Evolutionary conservation across 2,888 invertebrate genomes (phyloP).

Genomic region (Cordilura impudica): DNA sequence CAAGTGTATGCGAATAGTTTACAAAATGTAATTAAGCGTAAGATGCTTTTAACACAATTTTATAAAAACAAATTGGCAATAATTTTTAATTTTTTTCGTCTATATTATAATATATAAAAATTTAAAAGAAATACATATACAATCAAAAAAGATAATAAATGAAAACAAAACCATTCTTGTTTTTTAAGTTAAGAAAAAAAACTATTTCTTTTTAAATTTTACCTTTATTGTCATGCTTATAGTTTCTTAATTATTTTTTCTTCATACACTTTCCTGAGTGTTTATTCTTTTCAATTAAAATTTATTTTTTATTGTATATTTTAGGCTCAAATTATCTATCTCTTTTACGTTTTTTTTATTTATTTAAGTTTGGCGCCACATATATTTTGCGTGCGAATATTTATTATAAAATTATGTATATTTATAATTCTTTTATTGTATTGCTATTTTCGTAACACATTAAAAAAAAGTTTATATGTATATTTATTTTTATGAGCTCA

Average conservation of each 20-base stretch:
- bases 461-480: constrained; percentile 12
- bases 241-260: not conserved
- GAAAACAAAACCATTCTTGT: too few relatives aligned
- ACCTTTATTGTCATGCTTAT: too few relatives aligned
- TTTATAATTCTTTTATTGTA: constrained; percentile 19
- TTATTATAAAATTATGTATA: constrained; percentile 53
- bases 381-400: constrained; percentile 56
- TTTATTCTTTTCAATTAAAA: not conserved
- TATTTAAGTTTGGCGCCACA: constrained; percentile 60
- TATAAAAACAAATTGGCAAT: constrained; percentile 13
- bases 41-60: constrained; percentile 56
- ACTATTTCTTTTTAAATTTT: not conserved
- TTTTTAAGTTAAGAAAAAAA: not conserved
- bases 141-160: too few relatives aligned
- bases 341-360: constrained; percentile 21
- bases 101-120: too few relatives aligned
- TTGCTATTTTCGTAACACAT: not conserved
- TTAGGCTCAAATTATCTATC: constrained; percentile 24
- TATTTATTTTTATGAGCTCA: constrained; percentile 18
- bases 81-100: too few relatives aligned
- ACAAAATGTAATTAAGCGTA: constrained; percentile 56
- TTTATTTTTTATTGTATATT: not conserved
- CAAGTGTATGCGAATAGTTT: constrained; percentile 60
- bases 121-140: too few relatives aligned
- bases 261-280: too few relatives aligned